Conservation (phyloP, 1,140 invertebrate species). For the Eurosta solidaginis region DNA sequence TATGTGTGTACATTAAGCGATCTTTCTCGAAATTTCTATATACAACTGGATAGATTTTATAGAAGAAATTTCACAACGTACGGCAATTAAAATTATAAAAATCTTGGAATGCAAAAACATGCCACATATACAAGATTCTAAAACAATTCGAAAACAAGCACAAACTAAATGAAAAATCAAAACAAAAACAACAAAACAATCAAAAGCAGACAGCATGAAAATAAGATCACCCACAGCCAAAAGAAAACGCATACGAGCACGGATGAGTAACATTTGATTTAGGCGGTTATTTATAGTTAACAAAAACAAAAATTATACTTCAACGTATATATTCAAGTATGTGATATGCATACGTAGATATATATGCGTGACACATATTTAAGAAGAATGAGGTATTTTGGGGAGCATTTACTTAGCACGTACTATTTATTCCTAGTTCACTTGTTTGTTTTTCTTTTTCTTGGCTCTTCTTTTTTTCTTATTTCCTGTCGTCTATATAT, state of each 20-base stretch:
- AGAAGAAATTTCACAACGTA: no score
- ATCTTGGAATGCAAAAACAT: not conserved
- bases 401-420: not conserved
- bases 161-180: not conserved
- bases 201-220: not conserved
- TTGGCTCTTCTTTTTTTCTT: not conserved
- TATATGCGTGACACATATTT: no score
- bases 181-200: not conserved
- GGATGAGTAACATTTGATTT: slow-evolving; percentile 15
- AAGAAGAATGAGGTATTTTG: not conserved
- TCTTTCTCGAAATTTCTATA: not conserved
- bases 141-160: not conserved
- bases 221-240: not conserved
- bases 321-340: not conserved
- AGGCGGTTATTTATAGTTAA: not conserved
- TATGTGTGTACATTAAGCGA: not conserved
- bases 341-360: no score
- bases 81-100: not conserved
- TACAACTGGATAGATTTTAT: no score
- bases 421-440: not conserved
- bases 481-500: not conserved
- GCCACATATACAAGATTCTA: not conserved
- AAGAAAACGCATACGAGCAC: not conserved
- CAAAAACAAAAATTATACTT: not conserved
- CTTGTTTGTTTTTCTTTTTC: not conserved